phyloP scores from a whole-genome alignment of 2,113 vertebrate genomes.

The Stegostoma tigrinum region DNA sequence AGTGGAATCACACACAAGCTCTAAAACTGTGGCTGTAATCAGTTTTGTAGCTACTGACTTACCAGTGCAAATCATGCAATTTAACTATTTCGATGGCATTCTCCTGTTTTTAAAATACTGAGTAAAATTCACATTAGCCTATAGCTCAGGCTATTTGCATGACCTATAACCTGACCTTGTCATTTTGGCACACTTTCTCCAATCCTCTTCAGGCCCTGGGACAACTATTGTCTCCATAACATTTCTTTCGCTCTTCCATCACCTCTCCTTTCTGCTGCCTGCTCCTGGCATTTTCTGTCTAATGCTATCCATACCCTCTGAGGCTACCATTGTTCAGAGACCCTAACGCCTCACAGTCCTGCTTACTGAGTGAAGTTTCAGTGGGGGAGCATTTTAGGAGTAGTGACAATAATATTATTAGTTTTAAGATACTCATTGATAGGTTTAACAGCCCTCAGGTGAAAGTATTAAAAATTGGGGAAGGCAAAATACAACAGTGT shows the following conservation, averaged over 20 bases:
- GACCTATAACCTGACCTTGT: neutral
- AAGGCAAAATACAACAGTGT: too few species aligned
- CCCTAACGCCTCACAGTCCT: too few species aligned
- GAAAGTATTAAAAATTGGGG: too few species aligned
- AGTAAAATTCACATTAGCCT: neutral
- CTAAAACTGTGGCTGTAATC: constrained; percentile 10
- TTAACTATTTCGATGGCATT: neutral
- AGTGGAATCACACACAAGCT: constrained; percentile 27
- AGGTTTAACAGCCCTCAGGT: too few species aligned
- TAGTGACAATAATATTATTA: too few species aligned
- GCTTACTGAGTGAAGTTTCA: neutral
- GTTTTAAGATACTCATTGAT: too few species aligned
- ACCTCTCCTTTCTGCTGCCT: neutral
- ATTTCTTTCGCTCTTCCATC: neutral
- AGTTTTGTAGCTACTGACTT: neutral
- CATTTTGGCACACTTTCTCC: neutral
- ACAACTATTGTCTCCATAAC: neutral
- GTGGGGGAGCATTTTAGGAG: too few species aligned
- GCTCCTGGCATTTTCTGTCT: neutral
- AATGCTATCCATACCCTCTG: neutral
- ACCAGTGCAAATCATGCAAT: neutral
- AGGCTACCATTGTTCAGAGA: neutral
- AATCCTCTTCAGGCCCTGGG: too few species aligned
- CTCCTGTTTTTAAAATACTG: neutral
- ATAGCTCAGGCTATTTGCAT: neutral